Evolutionary conservation across 1,140 invertebrate genomes (phyloP).

Genomic region (Rhopalosiphum maidis): DNA sequence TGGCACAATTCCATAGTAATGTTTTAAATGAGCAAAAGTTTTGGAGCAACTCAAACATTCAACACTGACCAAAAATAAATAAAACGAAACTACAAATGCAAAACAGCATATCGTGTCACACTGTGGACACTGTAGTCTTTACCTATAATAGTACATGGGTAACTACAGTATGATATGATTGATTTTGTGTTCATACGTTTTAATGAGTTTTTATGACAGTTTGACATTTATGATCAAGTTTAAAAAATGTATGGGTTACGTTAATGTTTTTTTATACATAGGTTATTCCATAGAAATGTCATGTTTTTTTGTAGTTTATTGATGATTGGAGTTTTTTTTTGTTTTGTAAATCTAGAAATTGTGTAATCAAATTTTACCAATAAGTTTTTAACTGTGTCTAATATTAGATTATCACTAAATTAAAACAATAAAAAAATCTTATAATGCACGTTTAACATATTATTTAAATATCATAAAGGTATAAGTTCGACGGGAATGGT

Average conservation of each 20-base stretch:
- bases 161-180: not conserved
- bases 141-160: not conserved
- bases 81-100: not conserved
- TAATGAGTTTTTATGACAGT: constrained; percentile 8
- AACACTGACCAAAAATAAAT: not conserved
- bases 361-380: no score
- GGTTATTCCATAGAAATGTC: not conserved
- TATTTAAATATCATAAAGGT: not conserved
- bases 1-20: not conserved
- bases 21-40: not conserved
- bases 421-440: not conserved
- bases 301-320: not conserved
- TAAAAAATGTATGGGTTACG: not conserved
- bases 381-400: not conserved
- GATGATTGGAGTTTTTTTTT: not conserved
- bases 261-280: not conserved
- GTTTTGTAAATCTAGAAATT: no score
- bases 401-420: not conserved
- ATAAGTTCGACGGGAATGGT: not conserved
- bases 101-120: no score
- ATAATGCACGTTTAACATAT: not conserved
- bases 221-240: not conserved
- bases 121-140: no score
- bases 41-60: not conserved
- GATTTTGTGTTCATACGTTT: not conserved